A percentile compares a stretch with the other conserved stretches of the same genome.
Evolutionary conservation across 1,140 invertebrate genomes (phyloP).

Genomic region (Drosophila eugracilis): DNA sequence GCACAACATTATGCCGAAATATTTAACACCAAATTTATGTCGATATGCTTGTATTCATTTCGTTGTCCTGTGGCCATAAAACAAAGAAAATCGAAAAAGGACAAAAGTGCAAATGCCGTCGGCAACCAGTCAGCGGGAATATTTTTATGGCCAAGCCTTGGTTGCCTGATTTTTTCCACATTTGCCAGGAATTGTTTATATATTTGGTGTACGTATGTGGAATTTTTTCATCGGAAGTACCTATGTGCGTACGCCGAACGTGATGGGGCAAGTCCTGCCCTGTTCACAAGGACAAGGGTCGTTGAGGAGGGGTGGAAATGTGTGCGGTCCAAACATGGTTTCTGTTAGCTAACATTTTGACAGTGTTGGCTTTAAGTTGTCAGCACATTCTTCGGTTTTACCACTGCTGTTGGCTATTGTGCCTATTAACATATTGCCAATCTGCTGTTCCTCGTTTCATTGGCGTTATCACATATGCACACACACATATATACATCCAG

Average conservation of each 20-base stretch:
- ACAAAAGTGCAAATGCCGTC: slow-evolving; percentile 19
- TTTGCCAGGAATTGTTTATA: slow-evolving; percentile 69
- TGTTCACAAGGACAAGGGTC: slow-evolving; percentile 46
- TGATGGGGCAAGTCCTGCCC: slow-evolving; percentile 64
- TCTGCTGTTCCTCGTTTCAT: slow-evolving; percentile 69
- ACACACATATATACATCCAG: too few species aligned
- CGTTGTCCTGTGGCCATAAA: slow-evolving; percentile 47
- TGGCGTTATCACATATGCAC: slow-evolving; percentile 69
- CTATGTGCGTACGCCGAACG: slow-evolving; percentile 57
- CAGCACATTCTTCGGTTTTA: slow-evolving; percentile 66
- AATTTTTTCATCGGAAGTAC: too few species aligned
- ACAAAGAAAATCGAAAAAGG: slow-evolving; percentile 33
- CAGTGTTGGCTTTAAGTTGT: slow-evolving; percentile 78
- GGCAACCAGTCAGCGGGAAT: slow-evolving; percentile 35
- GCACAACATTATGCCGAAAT: slow-evolving; percentile 41
- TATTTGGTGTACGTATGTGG: slow-evolving; percentile 27
- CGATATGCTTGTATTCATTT: slow-evolving; percentile 44
- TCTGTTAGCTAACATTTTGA: slow-evolving; percentile 67
- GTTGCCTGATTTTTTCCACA: slow-evolving; percentile 73
- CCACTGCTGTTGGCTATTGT: slow-evolving; percentile 35
- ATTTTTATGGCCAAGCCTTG: slow-evolving; percentile 61
- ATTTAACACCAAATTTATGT: slow-evolving; percentile 77
- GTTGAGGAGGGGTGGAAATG: neutral
- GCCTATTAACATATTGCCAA: slow-evolving; percentile 75
- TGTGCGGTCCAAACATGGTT: too few species aligned